Evolutionary conservation across 2,888 invertebrate genomes (phyloP).

Genomic region (Myopa tessellatipennis): DNA sequence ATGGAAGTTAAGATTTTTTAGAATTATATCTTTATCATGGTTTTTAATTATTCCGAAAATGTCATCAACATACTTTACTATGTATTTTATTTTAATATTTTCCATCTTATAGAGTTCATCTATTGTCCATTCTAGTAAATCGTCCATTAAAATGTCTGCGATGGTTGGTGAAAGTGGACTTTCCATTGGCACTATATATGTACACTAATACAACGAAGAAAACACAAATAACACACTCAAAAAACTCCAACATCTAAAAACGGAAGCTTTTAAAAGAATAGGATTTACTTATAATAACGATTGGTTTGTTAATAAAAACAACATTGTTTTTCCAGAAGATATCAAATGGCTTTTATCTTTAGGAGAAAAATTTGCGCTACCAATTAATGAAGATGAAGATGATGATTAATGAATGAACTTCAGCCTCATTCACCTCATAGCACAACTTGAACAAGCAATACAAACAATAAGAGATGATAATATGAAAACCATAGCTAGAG

Average conservation of each 20-base stretch:
- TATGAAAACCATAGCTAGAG: not conserved
- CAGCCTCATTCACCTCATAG: not conserved
- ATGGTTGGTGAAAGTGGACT: too few relatives aligned
- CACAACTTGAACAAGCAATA: slow-evolving; percentile 4
- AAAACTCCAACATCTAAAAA: not conserved
- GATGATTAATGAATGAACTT: too few relatives aligned
- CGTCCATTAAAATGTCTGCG: too few relatives aligned
- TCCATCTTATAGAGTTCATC: too few relatives aligned
- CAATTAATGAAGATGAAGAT: not conserved
- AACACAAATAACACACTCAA: not conserved
- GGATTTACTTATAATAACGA: not conserved
- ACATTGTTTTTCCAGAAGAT: not conserved
- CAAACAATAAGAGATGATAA: slow-evolving; percentile 4
- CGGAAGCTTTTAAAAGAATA: not conserved
- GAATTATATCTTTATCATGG: too few relatives aligned
- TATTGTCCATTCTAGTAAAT: too few relatives aligned
- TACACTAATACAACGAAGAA: not conserved
- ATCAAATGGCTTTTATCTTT: not conserved
- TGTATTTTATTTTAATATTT: too few relatives aligned
- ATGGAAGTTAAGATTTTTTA: too few relatives aligned
- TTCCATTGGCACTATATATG: too few relatives aligned
- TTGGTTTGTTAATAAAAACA: not conserved
- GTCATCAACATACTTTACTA: too few relatives aligned
- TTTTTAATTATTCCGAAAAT: too few relatives aligned
- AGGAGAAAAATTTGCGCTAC: slow-evolving; percentile 17